phyloP scores from a whole-genome alignment of 2,888 invertebrate species.

The Morpho deidamia region DNA sequence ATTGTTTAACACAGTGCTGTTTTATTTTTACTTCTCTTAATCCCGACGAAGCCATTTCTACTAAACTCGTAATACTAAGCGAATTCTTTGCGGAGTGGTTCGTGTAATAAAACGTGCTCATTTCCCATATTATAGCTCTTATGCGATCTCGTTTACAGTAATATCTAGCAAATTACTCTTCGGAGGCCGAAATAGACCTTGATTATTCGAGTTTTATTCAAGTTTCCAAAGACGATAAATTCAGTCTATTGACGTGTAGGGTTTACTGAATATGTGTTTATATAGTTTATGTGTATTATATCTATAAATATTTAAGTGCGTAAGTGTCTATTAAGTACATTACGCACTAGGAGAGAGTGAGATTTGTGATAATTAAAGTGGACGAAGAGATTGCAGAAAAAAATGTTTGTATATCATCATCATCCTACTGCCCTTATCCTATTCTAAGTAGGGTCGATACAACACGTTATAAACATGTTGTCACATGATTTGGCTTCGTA shows the following conservation, averaged over 20 bases:
- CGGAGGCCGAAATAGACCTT: constrained; percentile 4
- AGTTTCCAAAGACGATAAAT: constrained; percentile 5
- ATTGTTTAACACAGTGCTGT: neutral
- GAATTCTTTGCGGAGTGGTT: constrained; percentile 7
- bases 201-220: constrained; percentile 10
- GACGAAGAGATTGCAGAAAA: too few relatives aligned
- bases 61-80: constrained; percentile 2
- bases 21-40: neutral
- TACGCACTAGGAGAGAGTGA: too few relatives aligned
- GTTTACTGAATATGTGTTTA: neutral
- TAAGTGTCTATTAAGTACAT: too few relatives aligned
- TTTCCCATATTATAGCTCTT: constrained; percentile 10
- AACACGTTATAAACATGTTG: too few relatives aligned
- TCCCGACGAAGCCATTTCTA: constrained; percentile 2
- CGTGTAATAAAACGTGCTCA: constrained; percentile 8
- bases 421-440: too few relatives aligned
- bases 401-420: too few relatives aligned
- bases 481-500: too few relatives aligned
- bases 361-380: too few relatives aligned
- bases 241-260: neutral
- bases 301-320: too few relatives aligned
- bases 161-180: constrained; percentile 14
- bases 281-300: too few relatives aligned
- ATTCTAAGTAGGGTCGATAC: too few relatives aligned
- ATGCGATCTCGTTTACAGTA: constrained; percentile 18